A percentile compares a stretch with the other conserved stretches of the same genome.
phyloP scores from a whole-genome alignment of 2,113 vertebrate species.

The Myocastor coypus region DNA sequence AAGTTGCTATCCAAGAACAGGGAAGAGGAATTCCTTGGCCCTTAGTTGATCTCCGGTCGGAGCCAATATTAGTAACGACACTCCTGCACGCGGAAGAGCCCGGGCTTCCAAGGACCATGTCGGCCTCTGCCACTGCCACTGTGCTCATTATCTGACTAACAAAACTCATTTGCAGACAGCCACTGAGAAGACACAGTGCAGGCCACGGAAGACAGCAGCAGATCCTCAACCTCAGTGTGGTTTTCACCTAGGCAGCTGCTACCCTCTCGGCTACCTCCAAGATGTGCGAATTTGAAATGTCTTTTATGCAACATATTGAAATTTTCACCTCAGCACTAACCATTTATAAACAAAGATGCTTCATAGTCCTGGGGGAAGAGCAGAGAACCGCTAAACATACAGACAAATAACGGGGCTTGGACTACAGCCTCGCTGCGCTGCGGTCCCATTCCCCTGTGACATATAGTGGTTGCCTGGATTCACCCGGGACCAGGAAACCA shows the following conservation, averaged over 20 bases:
- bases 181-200: background rate
- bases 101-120: background rate
- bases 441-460: background rate
- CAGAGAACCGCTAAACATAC: background rate
- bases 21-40: background rate
- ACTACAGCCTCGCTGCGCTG: background rate
- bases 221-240: background rate
- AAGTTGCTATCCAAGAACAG: constrained; percentile 2
- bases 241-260: constrained; percentile 10
- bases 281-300: background rate
- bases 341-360: constrained; percentile 40
- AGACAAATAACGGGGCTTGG: background rate
- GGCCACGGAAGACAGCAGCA: background rate
- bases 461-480: background rate
- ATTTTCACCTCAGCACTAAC: constrained; percentile 36
- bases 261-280: background rate
- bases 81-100: background rate
- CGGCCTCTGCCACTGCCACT: background rate
- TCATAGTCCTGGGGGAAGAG: background rate
- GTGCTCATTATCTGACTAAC: constrained; percentile 38
- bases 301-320: constrained; percentile 32
- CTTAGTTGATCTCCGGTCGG: background rate
- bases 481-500: background rate
- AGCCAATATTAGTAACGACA: background rate
- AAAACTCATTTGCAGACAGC: constrained; percentile 35